Evolutionary conservation across 2,888 invertebrate genomes (phyloP).

Genomic region (Tetragnatha montana): DNA sequence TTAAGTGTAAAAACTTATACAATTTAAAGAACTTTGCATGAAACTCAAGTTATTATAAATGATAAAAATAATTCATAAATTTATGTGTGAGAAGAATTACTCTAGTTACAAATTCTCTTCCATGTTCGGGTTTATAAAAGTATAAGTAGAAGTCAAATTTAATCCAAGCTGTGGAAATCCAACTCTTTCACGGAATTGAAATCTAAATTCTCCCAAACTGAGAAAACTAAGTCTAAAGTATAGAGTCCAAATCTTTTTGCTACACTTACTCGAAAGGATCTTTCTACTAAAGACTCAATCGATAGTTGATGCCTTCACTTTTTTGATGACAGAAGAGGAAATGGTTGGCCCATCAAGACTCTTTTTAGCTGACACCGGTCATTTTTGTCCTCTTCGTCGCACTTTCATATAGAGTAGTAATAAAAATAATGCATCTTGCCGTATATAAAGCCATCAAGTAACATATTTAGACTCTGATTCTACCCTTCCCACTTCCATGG

Average conservation of each 20-base stretch:
- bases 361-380: constrained; percentile 36
- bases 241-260: not conserved
- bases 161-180: too few relatives aligned
- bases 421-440: constrained; percentile 40
- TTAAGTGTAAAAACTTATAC: too few relatives aligned
- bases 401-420: constrained; percentile 9
- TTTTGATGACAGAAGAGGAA: constrained; percentile 41
- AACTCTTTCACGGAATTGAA: too few relatives aligned
- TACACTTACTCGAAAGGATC: constrained; percentile 13
- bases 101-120: too few relatives aligned
- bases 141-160: too few relatives aligned
- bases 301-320: constrained; percentile 26
- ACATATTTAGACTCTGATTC: not conserved
- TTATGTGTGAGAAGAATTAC: too few relatives aligned
- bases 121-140: too few relatives aligned
- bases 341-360: constrained; percentile 33
- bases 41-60: too few relatives aligned
- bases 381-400: constrained; percentile 23
- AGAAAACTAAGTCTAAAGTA: too few relatives aligned
- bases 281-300: constrained; percentile 24
- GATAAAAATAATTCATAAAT: too few relatives aligned
- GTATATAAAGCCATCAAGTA: constrained; percentile 10
- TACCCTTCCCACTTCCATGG: not conserved
- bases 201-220: too few relatives aligned
- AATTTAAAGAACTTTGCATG: too few relatives aligned